These are phyloP conservation scores for Cydia strobilella DNA, from an alignment of 1,140 invertebrate genomes.

Conservation along the genomic window DNA sequence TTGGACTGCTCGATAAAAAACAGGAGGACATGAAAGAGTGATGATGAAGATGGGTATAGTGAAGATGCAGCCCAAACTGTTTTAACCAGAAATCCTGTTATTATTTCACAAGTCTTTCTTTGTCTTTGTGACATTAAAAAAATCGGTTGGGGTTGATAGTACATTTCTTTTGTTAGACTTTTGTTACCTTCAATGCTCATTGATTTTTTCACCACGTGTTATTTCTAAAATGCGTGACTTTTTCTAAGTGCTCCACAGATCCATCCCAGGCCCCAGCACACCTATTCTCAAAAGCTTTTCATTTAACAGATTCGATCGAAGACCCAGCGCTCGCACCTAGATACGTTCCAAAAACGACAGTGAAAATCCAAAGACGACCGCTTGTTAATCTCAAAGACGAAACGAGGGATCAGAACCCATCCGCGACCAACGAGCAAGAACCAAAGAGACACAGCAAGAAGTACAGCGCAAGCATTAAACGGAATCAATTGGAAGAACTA, in stretches of 20 bases:
- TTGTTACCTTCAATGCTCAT: too few relatives aligned
- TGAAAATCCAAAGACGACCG: slow-evolving; percentile 58
- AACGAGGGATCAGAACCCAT: slow-evolving; percentile 58
- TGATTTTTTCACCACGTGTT: neutral
- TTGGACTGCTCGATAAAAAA: too few relatives aligned
- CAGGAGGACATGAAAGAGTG: too few relatives aligned
- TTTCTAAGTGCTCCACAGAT: neutral
- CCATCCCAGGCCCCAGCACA: neutral
- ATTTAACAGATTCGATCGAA: slow-evolving; percentile 57
- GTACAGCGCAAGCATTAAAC: slow-evolving; percentile 67
- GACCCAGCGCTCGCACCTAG: slow-evolving; percentile 50
- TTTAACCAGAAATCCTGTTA: too few relatives aligned
- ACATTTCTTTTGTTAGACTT: too few relatives aligned
- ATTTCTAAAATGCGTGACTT: neutral
- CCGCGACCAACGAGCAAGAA: slow-evolving; percentile 70
- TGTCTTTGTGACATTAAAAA: too few relatives aligned
- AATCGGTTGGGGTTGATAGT: too few relatives aligned
- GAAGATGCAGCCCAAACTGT: too few relatives aligned
- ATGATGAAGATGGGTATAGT: too few relatives aligned
- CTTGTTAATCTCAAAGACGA: slow-evolving; percentile 52
- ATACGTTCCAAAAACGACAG: slow-evolving; percentile 38
- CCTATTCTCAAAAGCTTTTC: slow-evolving; percentile 16
- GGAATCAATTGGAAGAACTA: slow-evolving; percentile 65
- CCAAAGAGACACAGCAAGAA: slow-evolving; percentile 74
- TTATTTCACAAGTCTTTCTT: too few relatives aligned